A percentile compares a stretch with the other conserved stretches of the same genome.
phyloP scores from a whole-genome alignment of 2,797 vertebrate species.

The Coregonus ussuriensis region DNA sequence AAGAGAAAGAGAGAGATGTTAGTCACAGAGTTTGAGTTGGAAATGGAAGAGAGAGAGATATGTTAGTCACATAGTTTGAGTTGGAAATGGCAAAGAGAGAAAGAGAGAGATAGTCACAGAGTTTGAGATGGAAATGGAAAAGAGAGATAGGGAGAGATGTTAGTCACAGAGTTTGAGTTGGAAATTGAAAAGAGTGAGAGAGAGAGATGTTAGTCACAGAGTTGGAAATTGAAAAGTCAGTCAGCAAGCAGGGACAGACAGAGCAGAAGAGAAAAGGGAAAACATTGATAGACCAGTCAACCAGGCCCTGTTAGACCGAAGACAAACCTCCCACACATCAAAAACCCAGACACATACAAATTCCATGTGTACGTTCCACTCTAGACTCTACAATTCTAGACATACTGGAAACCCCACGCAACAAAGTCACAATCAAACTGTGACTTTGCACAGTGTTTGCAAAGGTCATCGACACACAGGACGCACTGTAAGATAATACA shows the following conservation, averaged over 20 bases:
- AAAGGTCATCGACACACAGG: not conserved
- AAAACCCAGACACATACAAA: not conserved
- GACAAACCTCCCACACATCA: not conserved
- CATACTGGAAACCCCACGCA: not conserved
- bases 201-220: not conserved
- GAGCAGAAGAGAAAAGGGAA: not conserved
- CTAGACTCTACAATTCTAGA: not conserved
- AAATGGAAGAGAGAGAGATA: not conserved
- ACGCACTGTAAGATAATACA: not conserved
- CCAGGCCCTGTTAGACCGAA: not conserved
- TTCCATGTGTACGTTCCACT: not conserved
- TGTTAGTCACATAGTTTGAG: not conserved
- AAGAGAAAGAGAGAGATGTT: constrained; percentile 20
- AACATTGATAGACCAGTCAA: constrained; percentile 2
- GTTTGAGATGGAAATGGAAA: not conserved
- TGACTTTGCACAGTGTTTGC: not conserved
- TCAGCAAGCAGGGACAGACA: not conserved
- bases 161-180: not conserved
- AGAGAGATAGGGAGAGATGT: not conserved
- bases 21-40: not conserved
- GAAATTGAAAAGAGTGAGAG: not conserved
- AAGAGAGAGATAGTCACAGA: not conserved
- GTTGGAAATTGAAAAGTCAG: not conserved
- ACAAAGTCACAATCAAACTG: not conserved
- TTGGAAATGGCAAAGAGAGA: not conserved